Evolutionary conservation across 2,113 vertebrate genomes (phyloP), one percentile per base, ranked within the genome.

Genomic region (Candoia aspera): DNA sequence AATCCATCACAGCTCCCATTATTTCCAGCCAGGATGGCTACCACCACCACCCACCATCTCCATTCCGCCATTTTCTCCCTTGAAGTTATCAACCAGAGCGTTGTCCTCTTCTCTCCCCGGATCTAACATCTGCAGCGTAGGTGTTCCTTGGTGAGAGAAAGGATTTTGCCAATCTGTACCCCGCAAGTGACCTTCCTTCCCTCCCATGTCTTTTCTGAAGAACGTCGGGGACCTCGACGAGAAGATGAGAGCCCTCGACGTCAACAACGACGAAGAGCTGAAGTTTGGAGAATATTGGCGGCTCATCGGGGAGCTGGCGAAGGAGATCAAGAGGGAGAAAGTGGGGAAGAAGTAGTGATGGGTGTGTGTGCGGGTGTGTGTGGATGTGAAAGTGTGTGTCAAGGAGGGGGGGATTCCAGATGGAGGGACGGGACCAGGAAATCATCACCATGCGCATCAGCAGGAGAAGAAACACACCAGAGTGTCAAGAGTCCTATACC

Each of bases 251-350:
- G 96, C 93, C 86, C 90, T 98, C 96, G 97, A 97, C 0, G 94
- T 97, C 90, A 98, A 97, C 95, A 91, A 95, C 1, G 97, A 98
- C 0, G 89, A 97, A 4, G 96, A 98, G 94, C 95, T 98, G 95
- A 95, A 93, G 1, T 98, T 98, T 0, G 84, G 88, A 0, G 97
- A 98, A 92, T 98, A 96, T 90, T 98, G 97, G 98, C 37, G 95
- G 91, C 96, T 98, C 26, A 95, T 97, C 0, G 97, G 98, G 17
- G 97, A 98, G 89, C 92, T 98, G 96, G 97, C 97, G 26, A 97
- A 92, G 93, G 95, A 96, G 87, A 5, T 97, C 37, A 8, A 93
- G 37, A 95, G 73, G 92, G 97, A 97, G 89, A 97, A 93, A 46
- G 93, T 42, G 0, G 92, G 24, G 0, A 96, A 92, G 57, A 95